phyloP scores from a whole-genome alignment of 1,140 invertebrate genomes.

The Probaryconus sp. region DNA sequence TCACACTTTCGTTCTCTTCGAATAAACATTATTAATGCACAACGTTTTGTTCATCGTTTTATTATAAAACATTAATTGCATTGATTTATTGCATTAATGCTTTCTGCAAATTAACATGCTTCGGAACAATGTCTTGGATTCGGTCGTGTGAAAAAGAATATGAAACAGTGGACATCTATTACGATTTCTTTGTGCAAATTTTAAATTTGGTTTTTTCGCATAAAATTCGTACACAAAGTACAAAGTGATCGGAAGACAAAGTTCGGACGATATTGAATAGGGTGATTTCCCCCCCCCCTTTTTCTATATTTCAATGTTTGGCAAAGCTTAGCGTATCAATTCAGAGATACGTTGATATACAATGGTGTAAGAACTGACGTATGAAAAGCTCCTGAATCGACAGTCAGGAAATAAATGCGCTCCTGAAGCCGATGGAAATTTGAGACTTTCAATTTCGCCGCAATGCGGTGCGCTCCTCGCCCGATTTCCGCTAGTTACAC shows the following conservation, averaged over 20 bases:
- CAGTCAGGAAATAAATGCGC: constrained; percentile 16
- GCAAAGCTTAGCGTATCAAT: no score
- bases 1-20: constrained; percentile 8
- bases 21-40: constrained; percentile 3
- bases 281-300: no score
- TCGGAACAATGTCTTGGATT: no score
- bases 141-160: no score
- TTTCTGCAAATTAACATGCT: constrained; percentile 17
- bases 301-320: no score
- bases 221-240: no score
- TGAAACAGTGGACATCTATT: no score
- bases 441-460: constrained; percentile 40
- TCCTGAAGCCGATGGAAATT: constrained; percentile 24
- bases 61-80: constrained; percentile 8
- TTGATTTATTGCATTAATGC: constrained; percentile 40
- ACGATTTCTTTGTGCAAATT: no score
- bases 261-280: no score
- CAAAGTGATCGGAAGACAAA: no score
- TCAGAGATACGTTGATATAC: constrained; percentile 10
- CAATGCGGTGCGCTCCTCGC: constrained; percentile 36
- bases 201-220: no score
- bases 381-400: constrained; percentile 21
- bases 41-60: neutral
- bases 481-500: constrained; percentile 37
- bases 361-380: constrained; percentile 4